These are phyloP conservation scores for Drosophila peninsularis DNA, from an alignment of 2,888 invertebrate genomes.

Conservation along the genomic window DNA sequence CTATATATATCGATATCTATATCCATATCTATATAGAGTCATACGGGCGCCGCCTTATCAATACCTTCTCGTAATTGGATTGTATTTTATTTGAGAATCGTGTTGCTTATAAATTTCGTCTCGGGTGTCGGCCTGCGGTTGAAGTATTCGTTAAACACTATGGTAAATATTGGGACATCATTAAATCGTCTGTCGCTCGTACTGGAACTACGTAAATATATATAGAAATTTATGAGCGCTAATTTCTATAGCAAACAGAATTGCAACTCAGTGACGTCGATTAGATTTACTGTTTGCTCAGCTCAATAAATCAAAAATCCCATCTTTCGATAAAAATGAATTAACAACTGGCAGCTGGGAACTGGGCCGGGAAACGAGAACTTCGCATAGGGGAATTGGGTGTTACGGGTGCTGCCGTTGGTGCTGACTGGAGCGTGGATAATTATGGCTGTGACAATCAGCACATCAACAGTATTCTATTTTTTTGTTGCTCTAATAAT, in stretches of 20 bases:
- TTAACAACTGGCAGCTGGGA: slow-evolving; percentile 7
- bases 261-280: slow-evolving; percentile 56
- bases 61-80: slow-evolving; percentile 8
- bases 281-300: slow-evolving; percentile 14
- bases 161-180: slow-evolving; percentile 69
- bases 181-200: slow-evolving; percentile 54
- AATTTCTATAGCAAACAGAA: slow-evolving; percentile 55
- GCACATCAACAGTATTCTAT: slow-evolving; percentile 21
- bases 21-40: slow-evolving; percentile 9
- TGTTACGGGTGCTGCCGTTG: neutral
- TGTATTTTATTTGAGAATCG: slow-evolving; percentile 49
- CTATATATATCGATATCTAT: slow-evolving; percentile 24
- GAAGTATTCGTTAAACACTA: slow-evolving; percentile 52
- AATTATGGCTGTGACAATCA: slow-evolving; percentile 46
- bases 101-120: slow-evolving; percentile 51
- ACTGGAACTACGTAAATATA: slow-evolving; percentile 37
- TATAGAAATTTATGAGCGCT: slow-evolving; percentile 46
- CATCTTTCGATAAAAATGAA: slow-evolving; percentile 3
- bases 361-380: neutral
- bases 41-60: slow-evolving; percentile 11
- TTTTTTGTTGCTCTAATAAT: slow-evolving; percentile 57
- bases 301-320: slow-evolving; percentile 10
- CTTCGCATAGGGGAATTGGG: neutral
- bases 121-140: slow-evolving; percentile 26
- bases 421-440: slow-evolving; percentile 41